These are phyloP conservation scores for Cottus gobio DNA, from an alignment of 2,113 vertebrate species.

Conservation along the genomic window DNA sequence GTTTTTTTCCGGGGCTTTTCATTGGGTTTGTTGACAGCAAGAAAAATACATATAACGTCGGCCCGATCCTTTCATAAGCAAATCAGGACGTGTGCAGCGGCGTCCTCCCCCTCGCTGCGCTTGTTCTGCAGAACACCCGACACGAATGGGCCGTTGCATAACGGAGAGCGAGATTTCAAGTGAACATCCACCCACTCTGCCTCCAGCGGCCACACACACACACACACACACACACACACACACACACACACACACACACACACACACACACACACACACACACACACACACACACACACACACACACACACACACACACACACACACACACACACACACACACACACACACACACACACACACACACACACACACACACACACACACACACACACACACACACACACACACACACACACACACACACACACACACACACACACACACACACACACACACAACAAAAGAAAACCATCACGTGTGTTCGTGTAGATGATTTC, in stretches of 20 bases:
- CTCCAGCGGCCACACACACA: not conserved
- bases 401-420: not conserved
- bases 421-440: conserved; percentile 14
- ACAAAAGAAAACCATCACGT: too few relatives aligned
- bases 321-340: conserved; percentile 8
- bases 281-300: too few relatives aligned
- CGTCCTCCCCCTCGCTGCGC: conserved; percentile 20
- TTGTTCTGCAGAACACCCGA: conserved; percentile 18
- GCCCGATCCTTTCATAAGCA: not conserved
- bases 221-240: not conserved
- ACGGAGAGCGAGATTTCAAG: conserved; percentile 32
- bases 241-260: not conserved
- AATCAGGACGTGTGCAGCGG: not conserved
- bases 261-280: conserved; percentile 9
- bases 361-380: not conserved
- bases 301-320: conserved; percentile 9
- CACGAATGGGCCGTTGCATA: conserved; percentile 44
- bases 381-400: not conserved
- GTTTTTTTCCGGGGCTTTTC: not conserved
- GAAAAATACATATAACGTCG: not conserved
- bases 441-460: too few relatives aligned
- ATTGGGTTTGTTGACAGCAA: not conserved
- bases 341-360: too few relatives aligned
- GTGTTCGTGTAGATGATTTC: too few relatives aligned
- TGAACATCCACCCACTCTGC: conserved; percentile 11